Conservation (phyloP, 2,113 vertebrate species). For the human (Homo sapiens) region DNA sequence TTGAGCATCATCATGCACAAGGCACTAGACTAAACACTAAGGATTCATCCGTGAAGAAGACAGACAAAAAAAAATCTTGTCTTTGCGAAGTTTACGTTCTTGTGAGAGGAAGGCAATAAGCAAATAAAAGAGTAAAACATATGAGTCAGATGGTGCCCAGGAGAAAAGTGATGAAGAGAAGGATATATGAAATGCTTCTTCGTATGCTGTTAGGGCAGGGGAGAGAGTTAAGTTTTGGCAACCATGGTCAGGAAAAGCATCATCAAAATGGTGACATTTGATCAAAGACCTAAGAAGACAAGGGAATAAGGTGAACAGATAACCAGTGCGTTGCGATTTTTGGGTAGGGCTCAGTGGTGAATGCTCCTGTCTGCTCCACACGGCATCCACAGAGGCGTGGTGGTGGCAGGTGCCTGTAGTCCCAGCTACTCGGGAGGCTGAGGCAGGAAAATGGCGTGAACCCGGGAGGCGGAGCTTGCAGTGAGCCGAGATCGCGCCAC, state of each 20-base stretch:
- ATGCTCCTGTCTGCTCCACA: neutral
- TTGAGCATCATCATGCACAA: neutral
- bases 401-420: too few relatives aligned
- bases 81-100: neutral
- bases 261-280: neutral
- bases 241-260: neutral
- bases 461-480: too few relatives aligned
- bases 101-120: neutral
- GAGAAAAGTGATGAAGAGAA: neutral
- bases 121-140: neutral
- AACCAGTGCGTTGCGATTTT: neutral
- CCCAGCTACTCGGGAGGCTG: too few relatives aligned
- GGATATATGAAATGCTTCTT: neutral
- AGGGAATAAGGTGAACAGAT: neutral
- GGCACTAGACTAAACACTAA: neutral
- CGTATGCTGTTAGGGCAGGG: too few relatives aligned
- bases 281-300: neutral
- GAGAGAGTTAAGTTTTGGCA: neutral
- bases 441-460: too few relatives aligned
- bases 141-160: neutral
- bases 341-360: neutral
- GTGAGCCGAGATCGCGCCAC: accelerated
- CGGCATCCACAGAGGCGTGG: neutral
- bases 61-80: neutral
- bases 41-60: neutral